Evolutionary conservation across 2,888 invertebrate genomes (phyloP), one percentile per base, ranked within the genome.

Genomic region (Cybosia mesomella): DNA sequence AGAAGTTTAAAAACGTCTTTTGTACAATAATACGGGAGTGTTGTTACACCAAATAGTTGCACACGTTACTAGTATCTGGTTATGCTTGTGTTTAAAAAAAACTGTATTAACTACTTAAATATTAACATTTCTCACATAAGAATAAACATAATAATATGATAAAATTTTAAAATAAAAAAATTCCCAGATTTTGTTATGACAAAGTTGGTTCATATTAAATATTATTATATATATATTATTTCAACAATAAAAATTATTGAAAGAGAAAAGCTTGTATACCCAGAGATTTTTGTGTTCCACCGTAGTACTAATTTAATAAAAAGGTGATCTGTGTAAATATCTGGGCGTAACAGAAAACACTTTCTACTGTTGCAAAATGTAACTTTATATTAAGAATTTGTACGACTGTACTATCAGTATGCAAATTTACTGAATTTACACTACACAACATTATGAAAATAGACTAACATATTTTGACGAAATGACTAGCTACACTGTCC

Each of bases 161-260:
- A 66, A 21, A 60, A 39, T 32, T 55, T 61, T 36, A 39, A 60
- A 66, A 66, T 59, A 54, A 59, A 66, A 49, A 36, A 22, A 36
- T 54, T 32, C 55, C 32, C 39, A 21, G 60, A 61, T 61, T 66
- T 39, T 66, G 55, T 66, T 61, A 57, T 61, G 55, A 66, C 61
- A 68, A 59, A 64, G 64, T 61, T 65, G 61, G 65, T 63, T 68
- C 65, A 65, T n/a, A n/a, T n/a, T n/a, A n/a, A n/a, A n/a, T n/a
- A n/a, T n/a, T n/a, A n/a, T n/a, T n/a, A n/a, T n/a, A n/a, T n/a
- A n/a, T n/a, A n/a, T n/a, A n/a, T n/a, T n/a, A n/a, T n/a, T n/a
- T n/a, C n/a, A n/a, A n/a, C n/a, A n/a, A n/a, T n/a, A n/a, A 68
- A 65, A 68, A 61, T 61, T 64, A 68, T 65, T 58, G 65, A 61